Evolutionary conservation across 2,797 vertebrate species (phyloP).

Genomic region (Neomorphus geoffroyi): DNA sequence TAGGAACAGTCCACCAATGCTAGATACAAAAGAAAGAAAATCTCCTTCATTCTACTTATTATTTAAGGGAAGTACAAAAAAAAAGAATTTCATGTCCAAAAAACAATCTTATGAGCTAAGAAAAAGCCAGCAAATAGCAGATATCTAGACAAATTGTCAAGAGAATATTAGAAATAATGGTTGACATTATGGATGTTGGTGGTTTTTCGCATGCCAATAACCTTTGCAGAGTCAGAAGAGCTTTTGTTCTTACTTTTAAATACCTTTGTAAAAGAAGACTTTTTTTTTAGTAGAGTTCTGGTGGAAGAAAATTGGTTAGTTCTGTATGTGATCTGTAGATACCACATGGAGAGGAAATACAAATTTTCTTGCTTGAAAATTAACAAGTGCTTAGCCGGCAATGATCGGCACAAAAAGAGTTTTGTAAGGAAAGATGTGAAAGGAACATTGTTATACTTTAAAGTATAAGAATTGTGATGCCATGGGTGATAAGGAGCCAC

Average conservation of each 20-base stretch:
- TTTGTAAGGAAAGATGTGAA: background rate
- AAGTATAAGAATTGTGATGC: background rate
- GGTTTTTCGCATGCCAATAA: background rate
- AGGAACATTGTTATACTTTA: background rate
- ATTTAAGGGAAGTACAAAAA: background rate
- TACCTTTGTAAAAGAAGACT: background rate
- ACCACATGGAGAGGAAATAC: background rate
- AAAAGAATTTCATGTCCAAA: background rate
- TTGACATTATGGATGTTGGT: background rate
- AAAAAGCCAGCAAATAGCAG: background rate
- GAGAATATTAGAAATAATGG: background rate
- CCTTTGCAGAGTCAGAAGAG: background rate
- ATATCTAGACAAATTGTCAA: background rate
- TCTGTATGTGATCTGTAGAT: background rate
- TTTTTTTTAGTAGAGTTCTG: background rate
- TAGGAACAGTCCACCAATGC: background rate
- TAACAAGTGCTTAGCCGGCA: background rate
- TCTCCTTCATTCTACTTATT: background rate
- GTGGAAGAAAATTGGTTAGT: background rate
- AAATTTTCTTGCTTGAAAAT: background rate
- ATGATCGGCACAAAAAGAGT: background rate
- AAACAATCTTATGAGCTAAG: background rate
- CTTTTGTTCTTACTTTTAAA: background rate
- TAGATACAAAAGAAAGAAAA: background rate
- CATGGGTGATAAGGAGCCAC: background rate